Evolutionary conservation across 2,888 invertebrate species (phyloP), one percentile per base, ranked within the genome.

Genomic region (Alcis repandata): DNA sequence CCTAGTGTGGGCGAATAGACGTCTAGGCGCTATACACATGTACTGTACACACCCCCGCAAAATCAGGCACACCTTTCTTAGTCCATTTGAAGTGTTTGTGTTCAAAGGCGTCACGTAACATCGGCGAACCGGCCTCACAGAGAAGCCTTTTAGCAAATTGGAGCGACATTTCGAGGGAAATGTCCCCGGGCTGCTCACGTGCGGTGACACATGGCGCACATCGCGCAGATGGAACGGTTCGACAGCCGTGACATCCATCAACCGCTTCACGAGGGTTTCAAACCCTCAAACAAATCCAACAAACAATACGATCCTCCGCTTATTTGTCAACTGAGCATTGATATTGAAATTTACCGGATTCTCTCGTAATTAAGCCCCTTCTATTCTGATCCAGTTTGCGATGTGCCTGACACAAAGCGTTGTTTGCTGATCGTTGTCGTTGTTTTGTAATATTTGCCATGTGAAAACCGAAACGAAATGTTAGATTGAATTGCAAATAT

Each of bases 131-230:
- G 78, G 76, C 69, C 72, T 80, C 79, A 79, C 75, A 73, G 70
- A 46, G 82, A 87, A 85, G 79, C 86, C 86, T 87, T 89, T 88
- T 87, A 87, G 82, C 80, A 88, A 86, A 89, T 88, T 87, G 85
- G 74, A 79, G 73, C 74, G 85, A 85, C 85, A 73, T 79, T 82
- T 82, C 79, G 79, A 76, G 77, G 71, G 72, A 70, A 74, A 67
- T 69, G 59, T 38, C 63, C 53, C 64, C 51, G 63, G 59, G 60
- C 65, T 72, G 68, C 71, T 69, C 63, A 71, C 58, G 69, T 70
- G 63, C 63, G 57, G 60, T 53, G 67, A 70, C 71, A 72, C 63
- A 72, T 64, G 71, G 68, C 69, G 19, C 65, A 70, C 69, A 74
- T 71, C 68, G 75, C 71, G 68, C 72, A 64, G 67, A 64, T 61